Percentiles rank a stretch among this genome's conserved stretches.
Conservation (phyloP, 2,113 vertebrate species). For the Rhizomys pruinosus region DNA sequence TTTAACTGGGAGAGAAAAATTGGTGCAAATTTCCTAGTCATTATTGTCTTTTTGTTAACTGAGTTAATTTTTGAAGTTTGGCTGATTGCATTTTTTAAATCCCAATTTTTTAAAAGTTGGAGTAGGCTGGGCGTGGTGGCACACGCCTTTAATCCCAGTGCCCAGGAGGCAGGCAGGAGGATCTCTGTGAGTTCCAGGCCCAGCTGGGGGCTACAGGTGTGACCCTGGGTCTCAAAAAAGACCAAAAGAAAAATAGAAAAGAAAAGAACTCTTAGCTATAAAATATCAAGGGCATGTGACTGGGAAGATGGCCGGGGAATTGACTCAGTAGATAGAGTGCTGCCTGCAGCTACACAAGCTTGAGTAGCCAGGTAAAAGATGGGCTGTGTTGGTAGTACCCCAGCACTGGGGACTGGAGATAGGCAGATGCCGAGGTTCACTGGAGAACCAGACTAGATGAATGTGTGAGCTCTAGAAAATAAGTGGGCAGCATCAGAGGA, state of each 20-base stretch:
- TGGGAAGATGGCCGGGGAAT: neutral
- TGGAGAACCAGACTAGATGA: neutral
- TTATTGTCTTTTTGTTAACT: neutral
- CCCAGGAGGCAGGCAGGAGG: too few species aligned
- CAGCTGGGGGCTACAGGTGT: too few species aligned
- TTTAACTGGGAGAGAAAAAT: slow-evolving; percentile 35
- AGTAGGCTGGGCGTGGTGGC: neutral
- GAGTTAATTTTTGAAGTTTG: slow-evolving; percentile 13
- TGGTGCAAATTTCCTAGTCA: neutral
- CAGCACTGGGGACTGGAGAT: neutral
- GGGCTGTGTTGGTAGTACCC: neutral
- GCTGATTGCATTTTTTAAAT: slow-evolving; percentile 24
- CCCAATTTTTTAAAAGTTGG: neutral
- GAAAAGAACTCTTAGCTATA: neutral
- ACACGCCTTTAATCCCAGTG: too few species aligned
- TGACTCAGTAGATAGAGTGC: neutral
- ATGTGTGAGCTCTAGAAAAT: neutral
- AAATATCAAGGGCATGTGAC: neutral
- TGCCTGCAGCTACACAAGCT: neutral
- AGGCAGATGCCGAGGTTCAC: neutral
- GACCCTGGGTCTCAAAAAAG: too few species aligned
- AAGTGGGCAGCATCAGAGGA: neutral
- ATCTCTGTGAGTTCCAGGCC: too few species aligned
- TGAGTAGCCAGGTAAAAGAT: neutral
- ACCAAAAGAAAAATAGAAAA: neutral